Evolutionary conservation across 2,113 vertebrate species (phyloP).

Genomic region (Eptesicus fuscus): DNA sequence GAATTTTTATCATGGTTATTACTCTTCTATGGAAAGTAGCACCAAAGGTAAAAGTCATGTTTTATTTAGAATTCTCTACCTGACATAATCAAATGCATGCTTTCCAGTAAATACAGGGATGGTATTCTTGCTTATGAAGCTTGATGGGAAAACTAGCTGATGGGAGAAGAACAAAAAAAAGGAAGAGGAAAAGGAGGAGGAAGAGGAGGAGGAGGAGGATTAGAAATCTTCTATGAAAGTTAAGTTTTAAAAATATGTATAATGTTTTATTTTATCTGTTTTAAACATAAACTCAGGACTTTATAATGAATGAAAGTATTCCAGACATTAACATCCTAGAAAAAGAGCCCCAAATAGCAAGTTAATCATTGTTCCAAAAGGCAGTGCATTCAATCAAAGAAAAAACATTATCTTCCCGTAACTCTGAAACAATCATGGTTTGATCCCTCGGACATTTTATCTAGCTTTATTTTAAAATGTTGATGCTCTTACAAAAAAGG

Average conservation of each 20-base stretch:
- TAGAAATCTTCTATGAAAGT: background rate
- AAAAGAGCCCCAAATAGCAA: background rate
- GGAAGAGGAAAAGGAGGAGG: background rate
- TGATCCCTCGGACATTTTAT: background rate
- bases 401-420: background rate
- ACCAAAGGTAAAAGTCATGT: background rate
- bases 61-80: background rate
- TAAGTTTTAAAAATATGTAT: background rate
- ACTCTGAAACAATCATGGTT: slow-evolving; percentile 26
- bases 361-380: slow-evolving; percentile 47
- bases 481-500: background rate
- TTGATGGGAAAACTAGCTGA: background rate
- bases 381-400: background rate
- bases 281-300: background rate
- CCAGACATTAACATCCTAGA: background rate
- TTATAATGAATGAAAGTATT: background rate
- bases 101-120: background rate
- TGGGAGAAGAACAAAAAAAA: too few species aligned
- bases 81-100: background rate
- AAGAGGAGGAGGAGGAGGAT: background rate
- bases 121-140: background rate
- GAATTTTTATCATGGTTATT: background rate
- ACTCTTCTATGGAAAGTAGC: background rate
- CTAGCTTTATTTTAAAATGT: slow-evolving; percentile 24
- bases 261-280: background rate